phyloP scores from a whole-genome alignment of 1,140 invertebrate species.

The Psix sp. region DNA sequence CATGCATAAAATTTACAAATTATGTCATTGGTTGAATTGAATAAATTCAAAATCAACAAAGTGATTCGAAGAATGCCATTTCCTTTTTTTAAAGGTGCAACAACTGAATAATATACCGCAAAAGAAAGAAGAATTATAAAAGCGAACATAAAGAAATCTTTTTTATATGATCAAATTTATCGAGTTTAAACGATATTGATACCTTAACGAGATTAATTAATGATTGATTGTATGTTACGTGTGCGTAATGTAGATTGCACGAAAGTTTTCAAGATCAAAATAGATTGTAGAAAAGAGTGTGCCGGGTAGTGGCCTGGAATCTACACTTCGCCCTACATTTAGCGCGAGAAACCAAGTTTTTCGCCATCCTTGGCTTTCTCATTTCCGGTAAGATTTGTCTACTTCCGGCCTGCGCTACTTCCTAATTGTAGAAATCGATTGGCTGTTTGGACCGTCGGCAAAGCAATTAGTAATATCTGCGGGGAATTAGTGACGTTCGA shows the following conservation, averaged over 20 bases:
- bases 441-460: constrained; percentile 38
- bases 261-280: constrained; percentile 40
- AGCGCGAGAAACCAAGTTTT: constrained; percentile 66
- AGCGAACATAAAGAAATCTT: background rate
- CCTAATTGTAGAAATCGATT: constrained; percentile 65
- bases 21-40: too few relatives aligned
- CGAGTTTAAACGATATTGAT: background rate
- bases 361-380: constrained; percentile 67
- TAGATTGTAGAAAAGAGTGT: constrained; percentile 49
- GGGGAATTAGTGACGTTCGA: constrained; percentile 27
- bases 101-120: too few relatives aligned
- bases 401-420: constrained; percentile 68
- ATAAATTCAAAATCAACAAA: too few relatives aligned
- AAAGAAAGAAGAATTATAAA: background rate
- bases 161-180: background rate
- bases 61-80: too few relatives aligned
- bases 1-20: too few relatives aligned
- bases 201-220: constrained; percentile 16
- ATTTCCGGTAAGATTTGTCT: constrained; percentile 74
- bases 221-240: constrained; percentile 21
- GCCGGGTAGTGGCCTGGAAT: constrained; percentile 59
- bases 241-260: constrained; percentile 26
- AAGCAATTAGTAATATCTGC: constrained; percentile 37
- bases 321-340: constrained; percentile 54
- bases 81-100: too few relatives aligned